Conservation (phyloP, 1,140 invertebrate species). For the Drosophila takahashii region DNA sequence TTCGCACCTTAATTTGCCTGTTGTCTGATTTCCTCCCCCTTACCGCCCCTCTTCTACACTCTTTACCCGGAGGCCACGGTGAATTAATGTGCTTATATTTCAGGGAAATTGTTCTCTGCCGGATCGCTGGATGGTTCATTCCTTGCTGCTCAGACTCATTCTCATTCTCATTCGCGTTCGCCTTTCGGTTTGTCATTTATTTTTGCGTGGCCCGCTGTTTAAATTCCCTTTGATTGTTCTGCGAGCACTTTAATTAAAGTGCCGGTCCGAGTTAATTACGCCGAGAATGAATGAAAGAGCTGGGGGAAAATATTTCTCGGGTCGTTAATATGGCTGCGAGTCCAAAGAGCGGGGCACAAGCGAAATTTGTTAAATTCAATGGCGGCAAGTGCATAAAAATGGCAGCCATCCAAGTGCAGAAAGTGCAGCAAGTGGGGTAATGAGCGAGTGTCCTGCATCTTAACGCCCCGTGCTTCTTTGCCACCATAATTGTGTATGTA, state of each 20-base stretch:
- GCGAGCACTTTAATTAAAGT: constrained; percentile 55
- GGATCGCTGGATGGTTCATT: constrained; percentile 49
- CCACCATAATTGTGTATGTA: constrained; percentile 80
- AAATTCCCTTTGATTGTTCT: constrained; percentile 68
- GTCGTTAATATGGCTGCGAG: constrained; percentile 62
- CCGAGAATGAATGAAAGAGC: constrained; percentile 35
- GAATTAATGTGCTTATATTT: constrained; percentile 83
- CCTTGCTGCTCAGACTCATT: constrained; percentile 9
- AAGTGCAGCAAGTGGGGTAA: constrained; percentile 46
- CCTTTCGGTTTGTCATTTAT: constrained; percentile 60
- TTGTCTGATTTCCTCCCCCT: constrained; percentile 68
- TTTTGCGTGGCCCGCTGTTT: constrained; percentile 48
- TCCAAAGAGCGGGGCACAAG: constrained; percentile 24
- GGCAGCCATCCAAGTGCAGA: constrained; percentile 50
- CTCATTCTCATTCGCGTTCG: constrained; percentile 28
- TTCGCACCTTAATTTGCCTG: constrained; percentile 81
- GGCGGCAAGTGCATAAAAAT: constrained; percentile 72
- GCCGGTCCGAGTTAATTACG: constrained; percentile 67
- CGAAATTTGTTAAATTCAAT: constrained; percentile 77
- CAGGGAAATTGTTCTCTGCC: constrained; percentile 70
- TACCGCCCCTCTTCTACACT: background rate
- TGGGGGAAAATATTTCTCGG: constrained; percentile 48
- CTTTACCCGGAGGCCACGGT: background rate
- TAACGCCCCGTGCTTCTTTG: constrained; percentile 1
- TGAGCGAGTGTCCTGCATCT: constrained; percentile 59